phyloP scores from a whole-genome alignment of 2,113 vertebrate genomes.

The Baryphthengus martii region DNA sequence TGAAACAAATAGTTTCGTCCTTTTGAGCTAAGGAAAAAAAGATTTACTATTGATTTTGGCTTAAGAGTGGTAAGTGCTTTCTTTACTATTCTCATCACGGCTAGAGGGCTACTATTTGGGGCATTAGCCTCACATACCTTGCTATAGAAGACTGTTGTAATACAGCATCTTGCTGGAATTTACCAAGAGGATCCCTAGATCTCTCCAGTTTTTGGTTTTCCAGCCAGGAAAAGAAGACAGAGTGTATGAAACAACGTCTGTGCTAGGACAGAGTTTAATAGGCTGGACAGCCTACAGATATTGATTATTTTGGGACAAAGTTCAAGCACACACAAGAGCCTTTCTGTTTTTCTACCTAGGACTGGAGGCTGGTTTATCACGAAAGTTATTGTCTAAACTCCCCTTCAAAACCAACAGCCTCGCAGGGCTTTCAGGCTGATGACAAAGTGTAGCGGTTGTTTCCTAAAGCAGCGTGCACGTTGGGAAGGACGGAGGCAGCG shows the following conservation, averaged over 20 bases:
- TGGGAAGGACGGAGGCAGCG: accelerated
- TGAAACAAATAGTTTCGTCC: slow-evolving; percentile 25
- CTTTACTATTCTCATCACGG: not conserved
- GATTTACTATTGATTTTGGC: slow-evolving; percentile 58
- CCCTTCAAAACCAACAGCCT: not conserved
- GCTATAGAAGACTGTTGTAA: not conserved
- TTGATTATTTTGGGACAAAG: not conserved
- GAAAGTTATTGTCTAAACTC: not conserved
- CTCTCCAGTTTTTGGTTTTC: not conserved
- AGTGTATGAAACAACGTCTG: not conserved
- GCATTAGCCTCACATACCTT: not conserved
- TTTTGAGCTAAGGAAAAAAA: slow-evolving; percentile 50
- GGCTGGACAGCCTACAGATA: not conserved
- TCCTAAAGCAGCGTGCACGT: not conserved
- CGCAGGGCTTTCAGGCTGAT: not conserved
- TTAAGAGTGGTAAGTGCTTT: slow-evolving; percentile 45
- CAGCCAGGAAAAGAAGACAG: not conserved
- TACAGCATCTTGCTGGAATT: not conserved
- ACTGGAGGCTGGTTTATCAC: not conserved
- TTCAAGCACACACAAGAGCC: not conserved
- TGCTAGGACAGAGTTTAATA: not conserved
- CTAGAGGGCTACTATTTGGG: slow-evolving; percentile 45
- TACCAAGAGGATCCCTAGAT: not conserved
- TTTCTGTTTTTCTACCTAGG: not conserved
- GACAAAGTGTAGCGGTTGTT: not conserved